These are phyloP conservation scores for Muricea muricata DNA, from an alignment of 92 coral and sea anemone species.

Conservation along the genomic window DNA sequence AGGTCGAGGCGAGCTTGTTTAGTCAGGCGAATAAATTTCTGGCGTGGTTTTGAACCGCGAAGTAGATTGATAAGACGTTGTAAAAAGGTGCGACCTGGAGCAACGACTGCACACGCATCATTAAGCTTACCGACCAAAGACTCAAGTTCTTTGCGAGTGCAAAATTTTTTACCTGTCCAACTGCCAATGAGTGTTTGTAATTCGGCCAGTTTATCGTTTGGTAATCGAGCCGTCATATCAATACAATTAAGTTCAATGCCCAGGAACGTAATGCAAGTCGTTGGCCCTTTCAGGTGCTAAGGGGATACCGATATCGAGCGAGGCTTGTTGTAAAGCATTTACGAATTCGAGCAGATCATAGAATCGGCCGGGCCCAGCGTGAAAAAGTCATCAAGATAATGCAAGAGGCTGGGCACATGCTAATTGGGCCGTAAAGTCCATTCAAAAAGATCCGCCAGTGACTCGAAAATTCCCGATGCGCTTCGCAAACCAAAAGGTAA, in stretches of 20 bases:
- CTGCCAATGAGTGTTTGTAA: not conserved
- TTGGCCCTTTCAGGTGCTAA: not conserved
- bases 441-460: not conserved
- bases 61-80: constrained; percentile 66
- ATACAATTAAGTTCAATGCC: not conserved
- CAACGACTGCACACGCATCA: constrained; percentile 55
- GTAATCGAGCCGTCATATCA: not conserved
- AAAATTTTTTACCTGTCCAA: not conserved
- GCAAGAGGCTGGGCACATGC: not conserved
- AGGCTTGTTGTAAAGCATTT: not conserved
- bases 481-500: constrained; percentile 30
- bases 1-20: constrained; percentile 51
- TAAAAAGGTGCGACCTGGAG: constrained; percentile 62
- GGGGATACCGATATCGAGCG: not conserved
- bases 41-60: constrained; percentile 34
- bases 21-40: constrained; percentile 56
- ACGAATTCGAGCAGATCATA: not conserved
- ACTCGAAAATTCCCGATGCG: not conserved
- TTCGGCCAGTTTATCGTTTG: not conserved
- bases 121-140: constrained; percentile 63
- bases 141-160: constrained; percentile 45
- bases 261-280: not conserved
- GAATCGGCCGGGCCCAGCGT: constrained; percentile 57
- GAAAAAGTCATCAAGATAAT: constrained; percentile 60
- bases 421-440: not conserved